Evolutionary conservation across 2,113 vertebrate species (phyloP).

Genomic region (Pogonocichla stellata): DNA sequence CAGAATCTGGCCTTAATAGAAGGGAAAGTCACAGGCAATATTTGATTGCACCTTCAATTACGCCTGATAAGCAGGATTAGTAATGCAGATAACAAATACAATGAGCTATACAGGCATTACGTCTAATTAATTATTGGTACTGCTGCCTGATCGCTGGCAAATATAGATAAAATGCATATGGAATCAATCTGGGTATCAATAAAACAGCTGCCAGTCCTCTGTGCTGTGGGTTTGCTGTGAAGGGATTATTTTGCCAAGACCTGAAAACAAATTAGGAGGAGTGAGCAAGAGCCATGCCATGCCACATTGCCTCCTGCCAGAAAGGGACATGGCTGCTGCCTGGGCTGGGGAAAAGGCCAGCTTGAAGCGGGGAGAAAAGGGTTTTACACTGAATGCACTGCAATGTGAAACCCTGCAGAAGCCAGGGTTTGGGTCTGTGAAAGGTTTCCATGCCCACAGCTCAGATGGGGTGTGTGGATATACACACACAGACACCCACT

Average conservation of each 20-base stretch:
- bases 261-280: background rate
- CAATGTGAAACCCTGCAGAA: background rate
- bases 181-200: background rate
- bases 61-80: background rate
- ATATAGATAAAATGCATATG: background rate
- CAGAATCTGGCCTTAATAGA: background rate
- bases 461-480: background rate
- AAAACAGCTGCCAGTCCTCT: background rate
- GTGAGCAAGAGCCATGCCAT: background rate
- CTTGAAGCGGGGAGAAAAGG: rapidly evolving
- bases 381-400: background rate
- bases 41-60: background rate
- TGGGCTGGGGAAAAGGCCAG: background rate
- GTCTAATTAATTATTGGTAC: background rate
- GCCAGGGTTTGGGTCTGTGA: background rate
- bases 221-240: background rate
- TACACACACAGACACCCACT: no score
- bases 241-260: background rate
- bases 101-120: background rate
- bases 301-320: background rate
- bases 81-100: background rate
- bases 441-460: background rate
- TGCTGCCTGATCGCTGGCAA: background rate
- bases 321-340: background rate
- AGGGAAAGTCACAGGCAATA: background rate